Conservation (phyloP, 2,797 vertebrate genomes). For the Cossypha niveicapilla region DNA sequence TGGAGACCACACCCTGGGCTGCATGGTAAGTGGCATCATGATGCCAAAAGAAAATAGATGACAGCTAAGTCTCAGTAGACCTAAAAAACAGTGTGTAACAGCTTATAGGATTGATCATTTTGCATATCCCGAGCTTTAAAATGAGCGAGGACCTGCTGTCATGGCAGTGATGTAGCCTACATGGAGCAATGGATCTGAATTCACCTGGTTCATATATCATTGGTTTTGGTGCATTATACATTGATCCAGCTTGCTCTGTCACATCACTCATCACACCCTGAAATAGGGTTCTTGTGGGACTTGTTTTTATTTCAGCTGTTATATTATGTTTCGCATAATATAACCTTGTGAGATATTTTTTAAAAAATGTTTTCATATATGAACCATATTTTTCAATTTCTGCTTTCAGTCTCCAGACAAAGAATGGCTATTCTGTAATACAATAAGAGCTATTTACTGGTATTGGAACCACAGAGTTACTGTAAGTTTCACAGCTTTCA, state of each 20-base stretch:
- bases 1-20: not conserved
- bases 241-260: constrained; percentile 15
- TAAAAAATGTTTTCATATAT: constrained; percentile 30
- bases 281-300: constrained; percentile 40
- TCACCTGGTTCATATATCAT: constrained; percentile 43
- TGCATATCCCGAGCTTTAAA: not conserved
- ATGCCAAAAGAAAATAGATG: not conserved
- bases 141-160: not conserved
- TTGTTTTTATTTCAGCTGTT: constrained; percentile 28
- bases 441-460: constrained; percentile 69
- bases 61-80: not conserved
- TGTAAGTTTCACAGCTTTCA: constrained; percentile 64
- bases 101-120: not conserved
- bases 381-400: constrained; percentile 58
- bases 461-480: constrained; percentile 62
- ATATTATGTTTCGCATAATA: constrained; percentile 31
- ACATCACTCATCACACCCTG: constrained; percentile 53
- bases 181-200: constrained; percentile 42
- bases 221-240: constrained; percentile 22
- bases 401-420: constrained; percentile 58
- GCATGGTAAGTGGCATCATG: not conserved
- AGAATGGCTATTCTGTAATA: constrained; percentile 64
- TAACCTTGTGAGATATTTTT: constrained; percentile 29
- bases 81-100: not conserved
- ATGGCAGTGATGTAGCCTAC: not conserved